Evolutionary conservation across 1,140 invertebrate species (phyloP), one percentile per base, ranked within the genome.

Genomic region (Conus betulinus): DNA sequence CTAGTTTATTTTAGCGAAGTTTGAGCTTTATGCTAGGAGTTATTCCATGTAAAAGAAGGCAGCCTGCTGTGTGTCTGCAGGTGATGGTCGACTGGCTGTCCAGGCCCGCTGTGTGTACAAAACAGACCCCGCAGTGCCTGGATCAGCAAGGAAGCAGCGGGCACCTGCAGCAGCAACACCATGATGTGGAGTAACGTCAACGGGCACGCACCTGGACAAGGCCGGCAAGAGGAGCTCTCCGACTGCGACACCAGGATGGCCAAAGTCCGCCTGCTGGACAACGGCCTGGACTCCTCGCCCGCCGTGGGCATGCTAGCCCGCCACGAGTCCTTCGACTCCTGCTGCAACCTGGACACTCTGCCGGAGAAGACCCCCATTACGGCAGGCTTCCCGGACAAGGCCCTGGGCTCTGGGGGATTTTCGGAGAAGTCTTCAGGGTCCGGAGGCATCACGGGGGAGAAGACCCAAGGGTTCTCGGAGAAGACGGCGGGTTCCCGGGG

Each of bases 261-360:
- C 15, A 92, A 92, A 60, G 89, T 93, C 51, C 89, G 91, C 63
- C 90, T 93, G 3, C 87, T 92, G 39, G 92, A 93, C 79, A 92
- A 93, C 81, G 90, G 90, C 7, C 52, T 84, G 17, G 89, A 67
- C 27, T 11, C 63, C 53, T 20, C 39, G n/a, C 55, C 53, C 51
- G 13, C 8, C 27, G 27, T 60, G 25, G n/a, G 84, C 27, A 79
- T 85, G 85, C 20, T 83, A 15, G 25, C 90, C 89, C 53, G 67
- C 85, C 17, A 86, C 74, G 76, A 82, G 23, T 60, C 60, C 63
- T 71, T 87, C 87, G 74, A 78, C 17, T 78, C 85, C 51, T 78
- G 84, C 63, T 71, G 67, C 23, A 20, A 71, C 17, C 20, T n/a
- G 11, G 23, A 71, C 67, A 71, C 67, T 71, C 11, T n/a, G 67